These are phyloP conservation scores for Aricia agestis DNA, from an alignment of 1,140 invertebrate species.

Conservation along the genomic window DNA sequence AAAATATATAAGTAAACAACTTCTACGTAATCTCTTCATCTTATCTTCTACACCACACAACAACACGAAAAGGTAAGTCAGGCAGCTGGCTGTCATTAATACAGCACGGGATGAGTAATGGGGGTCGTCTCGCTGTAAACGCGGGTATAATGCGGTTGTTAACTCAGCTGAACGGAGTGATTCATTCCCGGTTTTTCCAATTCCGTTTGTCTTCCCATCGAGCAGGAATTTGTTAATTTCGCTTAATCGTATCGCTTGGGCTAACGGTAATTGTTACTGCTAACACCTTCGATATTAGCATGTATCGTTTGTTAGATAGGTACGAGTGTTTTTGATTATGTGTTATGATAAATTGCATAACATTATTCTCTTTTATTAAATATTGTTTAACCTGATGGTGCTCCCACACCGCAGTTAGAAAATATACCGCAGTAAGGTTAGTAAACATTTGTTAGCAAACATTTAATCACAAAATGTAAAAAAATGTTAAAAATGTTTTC, in stretches of 20 bases:
- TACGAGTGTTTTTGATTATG: neutral
- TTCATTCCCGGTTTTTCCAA: conserved; percentile 36
- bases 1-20: no score
- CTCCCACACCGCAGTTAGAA: no score
- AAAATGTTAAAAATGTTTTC: no score
- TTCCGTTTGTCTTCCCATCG: conserved; percentile 18
- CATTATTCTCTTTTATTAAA: no score
- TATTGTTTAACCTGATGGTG: no score
- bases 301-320: no score
- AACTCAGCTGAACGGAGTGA: conserved; percentile 44
- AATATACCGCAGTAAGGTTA: no score
- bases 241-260: neutral
- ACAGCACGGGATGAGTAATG: conserved; percentile 50
- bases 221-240: conserved; percentile 16
- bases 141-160: conserved; percentile 55
- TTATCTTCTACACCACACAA: conserved; percentile 17
- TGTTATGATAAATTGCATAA: no score
- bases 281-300: neutral
- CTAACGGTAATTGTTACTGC: neutral
- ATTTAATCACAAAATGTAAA: no score
- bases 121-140: conserved; percentile 43
- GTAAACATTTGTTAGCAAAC: no score
- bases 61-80: conserved; percentile 53
- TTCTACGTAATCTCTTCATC: conserved; percentile 18
- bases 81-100: conserved; percentile 61